Evolutionary conservation across 2,113 vertebrate species (phyloP).

Genomic region (Phocoena sinus): DNA sequence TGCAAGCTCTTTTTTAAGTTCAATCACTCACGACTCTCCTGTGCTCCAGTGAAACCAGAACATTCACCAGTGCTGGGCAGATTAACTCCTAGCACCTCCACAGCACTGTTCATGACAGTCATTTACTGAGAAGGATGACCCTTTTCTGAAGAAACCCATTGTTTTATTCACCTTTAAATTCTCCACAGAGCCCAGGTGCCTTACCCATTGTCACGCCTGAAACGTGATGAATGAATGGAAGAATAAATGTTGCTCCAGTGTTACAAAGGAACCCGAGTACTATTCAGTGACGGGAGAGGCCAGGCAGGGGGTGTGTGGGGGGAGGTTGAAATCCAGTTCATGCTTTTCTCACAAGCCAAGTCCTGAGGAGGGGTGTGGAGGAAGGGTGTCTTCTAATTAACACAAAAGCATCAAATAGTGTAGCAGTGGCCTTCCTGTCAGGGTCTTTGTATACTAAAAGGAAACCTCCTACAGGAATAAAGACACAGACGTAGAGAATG

Average conservation of each 20-base stretch:
- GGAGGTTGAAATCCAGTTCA: not conserved
- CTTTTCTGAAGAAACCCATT: not conserved
- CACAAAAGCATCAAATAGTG: not conserved
- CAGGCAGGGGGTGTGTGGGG: not conserved
- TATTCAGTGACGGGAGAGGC: not conserved
- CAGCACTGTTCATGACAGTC: not conserved
- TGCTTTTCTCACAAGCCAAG: not conserved
- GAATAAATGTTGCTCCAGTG: not conserved
- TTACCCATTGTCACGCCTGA: not conserved
- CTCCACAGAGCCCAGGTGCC: not conserved
- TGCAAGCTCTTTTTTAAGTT: not conserved
- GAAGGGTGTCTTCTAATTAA: not conserved
- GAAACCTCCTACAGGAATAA: not conserved
- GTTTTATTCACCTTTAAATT: constrained; percentile 1
- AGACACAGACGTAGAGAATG: no score
- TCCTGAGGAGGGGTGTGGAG: not conserved
- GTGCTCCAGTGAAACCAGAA: not conserved
- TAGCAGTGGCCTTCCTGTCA: not conserved
- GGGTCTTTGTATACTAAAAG: not conserved
- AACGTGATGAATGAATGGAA: not conserved
- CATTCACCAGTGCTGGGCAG: not conserved
- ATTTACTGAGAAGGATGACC: not conserved
- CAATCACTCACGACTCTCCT: not conserved
- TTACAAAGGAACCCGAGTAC: not conserved
- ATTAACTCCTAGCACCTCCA: not conserved